These are phyloP conservation scores for Moxostoma hubbsi DNA, from an alignment of 2,797 vertebrate species.

Conservation along the genomic window DNA sequence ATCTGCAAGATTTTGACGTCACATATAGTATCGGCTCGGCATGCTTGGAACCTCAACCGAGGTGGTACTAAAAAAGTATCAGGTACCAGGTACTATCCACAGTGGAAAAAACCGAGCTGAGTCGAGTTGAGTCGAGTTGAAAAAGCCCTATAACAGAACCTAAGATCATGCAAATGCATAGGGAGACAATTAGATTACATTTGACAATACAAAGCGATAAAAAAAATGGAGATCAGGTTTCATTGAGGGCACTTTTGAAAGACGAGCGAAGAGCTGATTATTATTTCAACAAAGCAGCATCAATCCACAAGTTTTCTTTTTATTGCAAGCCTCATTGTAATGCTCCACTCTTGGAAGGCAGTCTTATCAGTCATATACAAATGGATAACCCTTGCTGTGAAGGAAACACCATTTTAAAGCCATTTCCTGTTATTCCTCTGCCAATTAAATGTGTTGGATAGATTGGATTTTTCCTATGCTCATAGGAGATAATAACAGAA, in stretches of 20 bases:
- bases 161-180: slow-evolving; percentile 3
- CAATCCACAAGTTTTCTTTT: slow-evolving; percentile 17
- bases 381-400: slow-evolving; percentile 27
- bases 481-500: slow-evolving; percentile 4
- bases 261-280: slow-evolving; percentile 24
- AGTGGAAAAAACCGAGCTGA: too few relatives aligned
- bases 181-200: slow-evolving; percentile 17
- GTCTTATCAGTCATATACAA: slow-evolving; percentile 32
- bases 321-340: slow-evolving; percentile 37
- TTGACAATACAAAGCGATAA: slow-evolving; percentile 38
- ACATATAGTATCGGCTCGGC: too few relatives aligned
- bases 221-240: slow-evolving; percentile 2
- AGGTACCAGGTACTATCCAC: too few relatives aligned
- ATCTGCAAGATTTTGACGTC: too few relatives aligned
- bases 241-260: slow-evolving; percentile 22
- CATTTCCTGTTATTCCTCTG: slow-evolving; percentile 35
- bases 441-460: slow-evolving; percentile 11
- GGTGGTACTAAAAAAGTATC: too few relatives aligned
- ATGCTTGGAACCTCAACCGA: too few relatives aligned
- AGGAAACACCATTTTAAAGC: slow-evolving; percentile 35
- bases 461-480: slow-evolving; percentile 23
- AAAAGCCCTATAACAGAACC: not conserved
- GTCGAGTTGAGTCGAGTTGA: too few relatives aligned
- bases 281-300: slow-evolving; percentile 44
- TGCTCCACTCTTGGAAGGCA: slow-evolving; percentile 11